These are phyloP conservation scores for Hemichromis elongatus DNA, from an alignment of 2,113 vertebrate genomes.

Conservation along the genomic window DNA sequence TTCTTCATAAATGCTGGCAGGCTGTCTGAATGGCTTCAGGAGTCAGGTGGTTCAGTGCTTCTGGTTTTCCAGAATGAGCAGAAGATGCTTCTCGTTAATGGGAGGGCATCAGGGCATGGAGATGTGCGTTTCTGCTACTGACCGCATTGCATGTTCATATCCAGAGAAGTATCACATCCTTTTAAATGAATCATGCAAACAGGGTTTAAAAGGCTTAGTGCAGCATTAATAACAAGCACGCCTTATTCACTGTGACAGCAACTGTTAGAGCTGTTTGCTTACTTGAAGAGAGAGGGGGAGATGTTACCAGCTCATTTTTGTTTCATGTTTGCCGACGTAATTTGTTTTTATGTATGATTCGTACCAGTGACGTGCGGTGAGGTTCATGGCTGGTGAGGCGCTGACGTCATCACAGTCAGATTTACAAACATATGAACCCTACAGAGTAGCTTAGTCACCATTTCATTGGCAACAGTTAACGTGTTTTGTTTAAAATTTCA, in stretches of 20 bases:
- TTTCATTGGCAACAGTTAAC: too few relatives aligned
- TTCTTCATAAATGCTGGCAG: not conserved
- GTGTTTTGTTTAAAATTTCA: too few relatives aligned
- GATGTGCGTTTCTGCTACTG: not conserved
- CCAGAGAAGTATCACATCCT: not conserved
- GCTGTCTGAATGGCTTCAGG: not conserved
- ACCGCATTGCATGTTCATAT: not conserved
- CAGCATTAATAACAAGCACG: not conserved
- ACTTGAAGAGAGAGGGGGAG: not conserved
- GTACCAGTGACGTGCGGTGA: too few relatives aligned
- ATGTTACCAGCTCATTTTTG: not conserved
- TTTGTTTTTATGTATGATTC: not conserved
- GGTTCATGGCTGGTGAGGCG: too few relatives aligned
- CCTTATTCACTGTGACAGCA: not conserved
- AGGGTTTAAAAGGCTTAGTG: not conserved
- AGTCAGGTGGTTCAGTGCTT: not conserved
- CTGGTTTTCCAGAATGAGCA: not conserved
- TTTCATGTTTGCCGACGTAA: not conserved
- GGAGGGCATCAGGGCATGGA: not conserved
- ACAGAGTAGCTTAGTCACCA: too few relatives aligned
- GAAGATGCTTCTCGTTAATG: not conserved
- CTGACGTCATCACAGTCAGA: too few relatives aligned
- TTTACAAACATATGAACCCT: too few relatives aligned
- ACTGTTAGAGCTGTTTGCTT: not conserved
- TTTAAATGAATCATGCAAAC: not conserved